Conservation (phyloP, 2,797 vertebrate species). For the Acipenser oxyrinchus region DNA sequence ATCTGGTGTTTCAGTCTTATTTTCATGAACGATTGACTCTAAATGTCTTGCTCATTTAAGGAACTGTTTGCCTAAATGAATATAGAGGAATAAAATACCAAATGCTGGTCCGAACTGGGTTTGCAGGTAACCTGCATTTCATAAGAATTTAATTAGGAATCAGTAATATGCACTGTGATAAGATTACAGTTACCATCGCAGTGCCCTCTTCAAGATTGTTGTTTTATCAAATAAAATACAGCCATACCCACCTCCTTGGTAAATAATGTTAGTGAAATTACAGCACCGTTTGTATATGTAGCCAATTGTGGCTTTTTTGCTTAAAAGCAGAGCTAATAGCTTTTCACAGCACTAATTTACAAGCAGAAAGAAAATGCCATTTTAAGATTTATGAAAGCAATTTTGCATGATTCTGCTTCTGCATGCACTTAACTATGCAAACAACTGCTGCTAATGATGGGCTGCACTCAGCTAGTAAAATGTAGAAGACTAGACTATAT, state of each 20-base stretch:
- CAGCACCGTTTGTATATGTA: constrained; percentile 17
- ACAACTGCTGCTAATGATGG: constrained; percentile 47
- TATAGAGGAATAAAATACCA: too few relatives aligned
- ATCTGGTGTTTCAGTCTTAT: too few relatives aligned
- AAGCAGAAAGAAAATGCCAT: constrained; percentile 32
- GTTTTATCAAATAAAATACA: constrained; percentile 6
- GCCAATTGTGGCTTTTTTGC: constrained; percentile 40
- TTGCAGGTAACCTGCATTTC: too few relatives aligned
- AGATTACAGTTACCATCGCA: background rate
- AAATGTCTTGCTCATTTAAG: too few relatives aligned
- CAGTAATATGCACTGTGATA: background rate
- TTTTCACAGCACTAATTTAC: constrained; percentile 37
- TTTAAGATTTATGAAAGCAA: constrained; percentile 37
- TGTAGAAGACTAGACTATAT: constrained; percentile 57
- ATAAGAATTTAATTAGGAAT: too few relatives aligned
- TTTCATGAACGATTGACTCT: too few relatives aligned
- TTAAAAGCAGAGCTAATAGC: constrained; percentile 33
- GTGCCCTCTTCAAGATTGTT: background rate
- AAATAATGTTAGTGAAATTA: constrained; percentile 7
- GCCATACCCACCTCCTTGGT: background rate
- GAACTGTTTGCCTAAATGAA: too few relatives aligned
- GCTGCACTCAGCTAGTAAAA: constrained; percentile 50
- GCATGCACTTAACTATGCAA: constrained; percentile 87
- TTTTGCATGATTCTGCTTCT: constrained; percentile 70
- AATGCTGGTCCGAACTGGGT: too few relatives aligned